These are phyloP conservation scores for Dryomyza anilis DNA, from an alignment of 2,888 invertebrate genomes.

Conservation along the genomic window DNA sequence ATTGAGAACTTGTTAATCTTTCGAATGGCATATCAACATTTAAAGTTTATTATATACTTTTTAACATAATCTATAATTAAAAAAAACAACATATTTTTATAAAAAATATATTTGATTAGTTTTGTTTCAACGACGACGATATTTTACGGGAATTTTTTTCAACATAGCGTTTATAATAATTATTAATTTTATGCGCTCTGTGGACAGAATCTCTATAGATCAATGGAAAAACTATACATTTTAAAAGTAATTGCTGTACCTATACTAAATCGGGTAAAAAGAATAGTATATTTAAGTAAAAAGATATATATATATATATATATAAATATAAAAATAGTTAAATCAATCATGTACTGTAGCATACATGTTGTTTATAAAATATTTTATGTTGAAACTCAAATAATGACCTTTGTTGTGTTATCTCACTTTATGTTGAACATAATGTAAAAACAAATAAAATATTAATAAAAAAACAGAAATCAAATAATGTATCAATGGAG, in stretches of 20 bases:
- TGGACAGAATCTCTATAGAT: too few relatives aligned
- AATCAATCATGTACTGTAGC: constrained; percentile 10
- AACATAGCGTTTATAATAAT: background rate
- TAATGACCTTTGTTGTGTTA: background rate
- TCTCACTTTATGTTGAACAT: background rate
- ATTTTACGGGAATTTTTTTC: too few relatives aligned
- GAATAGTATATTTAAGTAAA: constrained; percentile 10
- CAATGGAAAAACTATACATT: background rate
- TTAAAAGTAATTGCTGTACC: constrained; percentile 16
- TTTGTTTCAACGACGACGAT: too few relatives aligned
- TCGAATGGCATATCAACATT: too few relatives aligned
- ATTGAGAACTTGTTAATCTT: too few relatives aligned
- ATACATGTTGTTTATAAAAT: background rate
- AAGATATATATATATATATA: constrained; percentile 10
- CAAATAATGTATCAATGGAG: background rate
- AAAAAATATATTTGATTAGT: too few relatives aligned
- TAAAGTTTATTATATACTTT: too few relatives aligned
- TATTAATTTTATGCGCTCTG: background rate
- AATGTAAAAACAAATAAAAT: background rate
- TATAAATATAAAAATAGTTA: background rate
- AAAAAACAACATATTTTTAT: background rate
- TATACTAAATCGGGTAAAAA: constrained; percentile 2
- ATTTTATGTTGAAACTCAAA: background rate
- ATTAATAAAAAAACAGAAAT: background rate
- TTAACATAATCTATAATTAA: background rate